Percentiles rank a stretch among this genome's conserved stretches.
phyloP scores from a whole-genome alignment of 2,888 invertebrate genomes.

The Micoletzkya japonica region DNA sequence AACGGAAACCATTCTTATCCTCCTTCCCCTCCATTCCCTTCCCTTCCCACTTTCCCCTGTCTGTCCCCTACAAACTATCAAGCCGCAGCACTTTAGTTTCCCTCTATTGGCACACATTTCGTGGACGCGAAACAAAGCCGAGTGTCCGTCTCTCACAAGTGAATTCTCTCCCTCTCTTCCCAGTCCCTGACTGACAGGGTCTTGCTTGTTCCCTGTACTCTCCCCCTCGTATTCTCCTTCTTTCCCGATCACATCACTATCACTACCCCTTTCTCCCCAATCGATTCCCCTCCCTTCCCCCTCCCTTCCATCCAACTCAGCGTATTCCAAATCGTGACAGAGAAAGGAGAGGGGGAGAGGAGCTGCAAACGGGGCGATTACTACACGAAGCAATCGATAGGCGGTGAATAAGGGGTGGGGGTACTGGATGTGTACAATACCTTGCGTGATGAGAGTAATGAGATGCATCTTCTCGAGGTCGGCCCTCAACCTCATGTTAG shows the following conservation, averaged over 20 bases:
- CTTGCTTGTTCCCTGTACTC: too few relatives aligned
- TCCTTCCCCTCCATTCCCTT: neutral
- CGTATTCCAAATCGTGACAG: conserved; percentile 26
- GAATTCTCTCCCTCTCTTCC: conserved; percentile 17
- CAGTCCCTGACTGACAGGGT: too few relatives aligned
- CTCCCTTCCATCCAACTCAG: conserved; percentile 21
- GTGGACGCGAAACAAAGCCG: too few relatives aligned
- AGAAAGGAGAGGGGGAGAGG: neutral
- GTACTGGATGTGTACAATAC: neutral
- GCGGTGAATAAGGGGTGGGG: neutral
- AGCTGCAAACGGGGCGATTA: neutral
- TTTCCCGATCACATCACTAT: too few relatives aligned
- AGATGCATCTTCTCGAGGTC: conserved; percentile 25
- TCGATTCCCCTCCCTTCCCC: too few relatives aligned
- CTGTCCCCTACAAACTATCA: too few relatives aligned
- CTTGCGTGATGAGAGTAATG: conserved; percentile 6
- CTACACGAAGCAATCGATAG: neutral
- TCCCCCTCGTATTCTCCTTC: too few relatives aligned
- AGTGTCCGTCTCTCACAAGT: too few relatives aligned
- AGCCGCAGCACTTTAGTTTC: too few relatives aligned
- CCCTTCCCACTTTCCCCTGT: neutral
- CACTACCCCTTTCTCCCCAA: neutral
- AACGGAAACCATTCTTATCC: neutral
- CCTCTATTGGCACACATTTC: too few relatives aligned
- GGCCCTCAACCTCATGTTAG: neutral